phyloP scores from a whole-genome alignment of 2,113 vertebrate species.

The Solenodon paradoxus region DNA sequence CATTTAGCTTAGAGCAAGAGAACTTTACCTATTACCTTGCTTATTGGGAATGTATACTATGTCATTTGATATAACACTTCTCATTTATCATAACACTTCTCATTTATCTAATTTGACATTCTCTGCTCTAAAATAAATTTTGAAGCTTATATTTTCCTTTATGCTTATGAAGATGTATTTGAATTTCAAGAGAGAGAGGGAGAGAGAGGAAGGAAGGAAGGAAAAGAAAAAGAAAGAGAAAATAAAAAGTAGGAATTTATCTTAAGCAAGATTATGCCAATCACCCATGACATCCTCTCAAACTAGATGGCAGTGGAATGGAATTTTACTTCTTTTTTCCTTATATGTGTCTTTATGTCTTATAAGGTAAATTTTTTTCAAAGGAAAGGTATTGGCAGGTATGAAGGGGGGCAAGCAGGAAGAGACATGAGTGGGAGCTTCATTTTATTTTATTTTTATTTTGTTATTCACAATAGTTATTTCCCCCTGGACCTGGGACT shows the following conservation, averaged over 20 bases:
- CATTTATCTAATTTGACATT: slow-evolving; percentile 60
- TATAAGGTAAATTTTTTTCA: no score
- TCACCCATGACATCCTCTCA: slow-evolving; percentile 35
- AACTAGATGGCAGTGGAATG: slow-evolving; percentile 4
- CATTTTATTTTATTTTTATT: no score
- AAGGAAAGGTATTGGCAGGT: no score
- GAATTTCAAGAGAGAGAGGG: no score
- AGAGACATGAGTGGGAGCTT: no score
- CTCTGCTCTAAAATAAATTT: slow-evolving; percentile 59
- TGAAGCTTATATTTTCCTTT: slow-evolving; percentile 42
- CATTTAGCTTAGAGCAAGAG: not conserved
- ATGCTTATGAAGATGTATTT: slow-evolving; percentile 24
- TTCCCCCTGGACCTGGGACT: no score
- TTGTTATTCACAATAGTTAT: no score
- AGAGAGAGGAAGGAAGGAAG: no score
- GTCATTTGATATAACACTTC: slow-evolving; percentile 16
- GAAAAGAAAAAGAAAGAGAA: no score
- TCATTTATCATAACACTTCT: slow-evolving; percentile 57
- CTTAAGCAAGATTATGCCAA: slow-evolving; percentile 39
- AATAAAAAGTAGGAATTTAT: slow-evolving; percentile 8
- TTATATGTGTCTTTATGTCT: no score
- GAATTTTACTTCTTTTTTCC: not conserved
- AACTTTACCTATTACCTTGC: not conserved
- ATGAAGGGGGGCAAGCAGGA: no score
- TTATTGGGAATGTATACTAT: not conserved